Evolutionary conservation across 2,113 vertebrate species (phyloP), one percentile per base, ranked within the genome.

Genomic region (Gadus macrocephalus): DNA sequence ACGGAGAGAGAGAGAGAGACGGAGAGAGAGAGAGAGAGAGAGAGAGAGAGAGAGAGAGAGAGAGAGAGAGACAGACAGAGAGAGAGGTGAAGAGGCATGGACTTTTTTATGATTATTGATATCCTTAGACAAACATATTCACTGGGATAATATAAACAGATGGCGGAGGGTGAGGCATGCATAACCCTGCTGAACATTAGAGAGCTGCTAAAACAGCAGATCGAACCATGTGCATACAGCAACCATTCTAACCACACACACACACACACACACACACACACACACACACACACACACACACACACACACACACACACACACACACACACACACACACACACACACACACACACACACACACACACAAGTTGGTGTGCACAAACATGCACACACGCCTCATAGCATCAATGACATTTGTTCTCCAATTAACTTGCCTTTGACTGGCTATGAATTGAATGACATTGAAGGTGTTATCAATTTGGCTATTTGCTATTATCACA

Each of bases 71-170:
- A 31, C 17, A 16, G 82, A 88, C 83, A 91, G 87, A 91, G 87
- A 81, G 88, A 86, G 92, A 80, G 74, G 80, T 81, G 79, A 80
- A 83, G 80, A 88, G 81, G 70, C 83, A 86, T 83, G 80, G 81
- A 80, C 86, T 83, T 96, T 94, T 96, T 97, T 95, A 95, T 94
- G 94, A 95, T 96, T 97, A 96, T 96, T 95, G 95, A 97, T 96
- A 95, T 94, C 92, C 93, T 92, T 93, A 93, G 92, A 95, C 94
- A 96, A 96, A 96, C 94, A 96, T 94, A 95, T 94, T 96, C 94
- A 93, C 92, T 91, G 85, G 81, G 88, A 87, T 96, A 97, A 98
- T 96, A 95, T 94, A 94, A 96, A 95, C 91, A 92, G 94, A 96
- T 95, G 93, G 94, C 92, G 88, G 92, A 88, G 72, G 92, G 92